Evolutionary conservation across 2,797 vertebrate genomes (phyloP), one percentile per base, ranked within the genome.

Genomic region (Chrosomus eos): DNA sequence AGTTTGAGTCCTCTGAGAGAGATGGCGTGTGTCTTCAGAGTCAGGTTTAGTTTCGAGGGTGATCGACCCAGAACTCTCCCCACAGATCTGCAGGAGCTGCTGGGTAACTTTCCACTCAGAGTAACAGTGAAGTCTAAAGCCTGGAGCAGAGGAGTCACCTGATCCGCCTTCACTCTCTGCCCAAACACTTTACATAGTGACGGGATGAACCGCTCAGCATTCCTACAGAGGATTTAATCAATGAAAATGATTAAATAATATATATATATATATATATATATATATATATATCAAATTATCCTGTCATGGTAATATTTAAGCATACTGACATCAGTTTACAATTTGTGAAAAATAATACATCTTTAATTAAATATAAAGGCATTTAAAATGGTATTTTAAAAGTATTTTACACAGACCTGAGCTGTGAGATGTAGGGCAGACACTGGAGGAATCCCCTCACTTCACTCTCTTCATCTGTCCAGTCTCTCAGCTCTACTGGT

Each of bases 71-170:
- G 85, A 33, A 88, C 87, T 84, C 45, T 88, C 0, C 86, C 85
- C 77, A 90, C 80, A 90, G 89, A 88, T 28, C 60, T 62, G 89
- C 90, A 93, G 76, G 77, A 86, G 36, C 82, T 75, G 67, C 64
- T 81, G 71, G 1, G 9, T 78, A 92, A 84, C 66, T 55, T 8
- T 43, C 83, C 87, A 40, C 53, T 58, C 76, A 93, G 36, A n/a
- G 8, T 71, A 21, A 92, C 78, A 1, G 1, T 86, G 85, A 80
- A 91, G 1, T 78, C 60, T 62, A 88, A 58, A 1, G 87, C 85
- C 81, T 82, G 74, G 68, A 92, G 85, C 74, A 92, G 81, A 85
- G 70, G 81, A 3, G 11, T 66, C 84, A 90, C 23, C 76, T 85
- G 55, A 80, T 89, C 58, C 14, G 16, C 38, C 14, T 89, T 87